Base-by-base conservation (phyloP, 1,140 invertebrate species). In the Drosophila pruinosa region DNA sequence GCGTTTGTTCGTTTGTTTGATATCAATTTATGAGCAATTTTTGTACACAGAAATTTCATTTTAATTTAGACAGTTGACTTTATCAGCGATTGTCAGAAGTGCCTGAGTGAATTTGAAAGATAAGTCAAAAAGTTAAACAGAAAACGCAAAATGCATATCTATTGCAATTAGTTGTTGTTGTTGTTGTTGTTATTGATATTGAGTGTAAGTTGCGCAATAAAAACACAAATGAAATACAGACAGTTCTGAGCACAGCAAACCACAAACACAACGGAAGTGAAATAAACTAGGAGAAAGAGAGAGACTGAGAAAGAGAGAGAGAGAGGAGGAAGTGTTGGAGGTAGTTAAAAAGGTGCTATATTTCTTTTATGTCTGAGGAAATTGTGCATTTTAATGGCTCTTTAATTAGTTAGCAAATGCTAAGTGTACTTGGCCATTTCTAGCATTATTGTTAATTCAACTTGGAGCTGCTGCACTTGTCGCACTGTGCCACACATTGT, bases 381-480 rank as follows among this genome's bases (percentile, higher is more conserved):
- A 59, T 72, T 68, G 70, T 53, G 45, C 28, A 8, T 58, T 86
- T 70, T 62, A 81, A 64, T 63, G 59, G 43, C 21, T 62, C 67
- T 79, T 75, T 77, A 88, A 85, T 88, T 77, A 75, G 64, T 58
- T 57, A 48, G 48, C 62, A 62, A 41, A 17, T 58, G 53, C 54
- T 61, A 57, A 68, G 43, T 67, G 43, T 39, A 28, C 34, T 31
- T 17, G 53, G 38, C 28, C 6, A 22, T 39, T 17, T 57, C 10
- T 56, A 15, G 38, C 48, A n/a, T 21, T 34, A 12, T 45, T 36
- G 36, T 34, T 68, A 57, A 57, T 28, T 48, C 15, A 7, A 28
- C 17, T 62, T 36, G 36, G 47, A 19, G 17, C 38, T 65, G 4
- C 14, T 56, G 43, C 41, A 57, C 15, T 36, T 53, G 38, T 67